Conservation (phyloP, 2,888 invertebrate genomes). For the Erebia palarica region DNA sequence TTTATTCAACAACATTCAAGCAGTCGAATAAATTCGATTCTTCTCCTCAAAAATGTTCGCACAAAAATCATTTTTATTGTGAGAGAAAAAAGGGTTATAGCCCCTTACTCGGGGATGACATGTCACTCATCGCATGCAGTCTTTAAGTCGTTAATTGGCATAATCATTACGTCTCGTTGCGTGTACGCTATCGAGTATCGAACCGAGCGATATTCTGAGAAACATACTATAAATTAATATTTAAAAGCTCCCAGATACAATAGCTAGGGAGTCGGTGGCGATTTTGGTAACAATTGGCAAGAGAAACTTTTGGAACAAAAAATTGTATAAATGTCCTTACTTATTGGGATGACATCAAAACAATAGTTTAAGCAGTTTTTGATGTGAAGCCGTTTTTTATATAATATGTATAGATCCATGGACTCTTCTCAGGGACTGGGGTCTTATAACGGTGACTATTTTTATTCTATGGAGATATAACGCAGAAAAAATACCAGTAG, state of each 20-base stretch:
- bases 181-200: slow-evolving; percentile 45
- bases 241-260: slow-evolving; percentile 42
- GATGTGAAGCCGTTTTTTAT: no score
- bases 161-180: slow-evolving; percentile 44
- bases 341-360: no score
- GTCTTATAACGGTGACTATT: no score
- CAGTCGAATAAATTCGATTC: slow-evolving; percentile 19
- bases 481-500: no score
- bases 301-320: no score
- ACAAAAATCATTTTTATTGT: slow-evolving; percentile 27
- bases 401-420: no score
- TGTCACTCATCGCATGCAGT: slow-evolving; percentile 28
- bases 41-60: background rate
- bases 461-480: no score
- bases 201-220: slow-evolving; percentile 43
- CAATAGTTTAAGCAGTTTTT: no score
- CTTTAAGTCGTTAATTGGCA: slow-evolving; percentile 45
- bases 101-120: slow-evolving; percentile 8
- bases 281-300: no score
- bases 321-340: no score
- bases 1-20: slow-evolving; percentile 23
- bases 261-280: no score
- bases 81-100: slow-evolving; percentile 16
- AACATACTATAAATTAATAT: slow-evolving; percentile 39
- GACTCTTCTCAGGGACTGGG: no score